phyloP scores from a whole-genome alignment of 2,888 invertebrate genomes.

The Cremastinae sp. region DNA sequence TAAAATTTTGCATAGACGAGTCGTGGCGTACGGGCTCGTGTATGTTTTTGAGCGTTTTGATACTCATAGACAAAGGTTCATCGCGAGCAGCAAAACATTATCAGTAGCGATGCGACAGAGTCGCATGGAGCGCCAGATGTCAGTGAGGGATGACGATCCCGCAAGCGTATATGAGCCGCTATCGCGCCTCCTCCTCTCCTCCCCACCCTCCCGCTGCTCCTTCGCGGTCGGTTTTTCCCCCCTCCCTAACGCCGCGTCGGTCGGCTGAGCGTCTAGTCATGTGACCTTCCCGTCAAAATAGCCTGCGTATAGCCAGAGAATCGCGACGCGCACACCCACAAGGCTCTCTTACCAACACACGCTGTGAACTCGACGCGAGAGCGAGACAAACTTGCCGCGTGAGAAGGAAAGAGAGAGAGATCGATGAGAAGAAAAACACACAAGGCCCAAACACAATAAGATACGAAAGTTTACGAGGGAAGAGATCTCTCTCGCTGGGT shows the following conservation, averaged over 20 bases:
- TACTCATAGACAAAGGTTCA: slow-evolving; percentile 22
- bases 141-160: slow-evolving; percentile 56
- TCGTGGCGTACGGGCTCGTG: slow-evolving; percentile 56
- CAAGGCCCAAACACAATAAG: slow-evolving; percentile 22
- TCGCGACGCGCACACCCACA: slow-evolving; percentile 60
- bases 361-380: slow-evolving; percentile 10
- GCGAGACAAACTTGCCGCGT: neutral
- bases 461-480: neutral
- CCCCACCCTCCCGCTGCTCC: slow-evolving; percentile 5
- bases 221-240: slow-evolving; percentile 17
- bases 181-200: slow-evolving; percentile 9
- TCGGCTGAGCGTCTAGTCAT: slow-evolving; percentile 83
- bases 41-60: slow-evolving; percentile 33
- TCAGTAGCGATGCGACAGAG: slow-evolving; percentile 53
- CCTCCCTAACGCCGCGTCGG: slow-evolving; percentile 64
- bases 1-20: no score
- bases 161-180: slow-evolving; percentile 58
- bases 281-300: slow-evolving; percentile 93
- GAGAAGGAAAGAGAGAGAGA: slow-evolving; percentile 28
- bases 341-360: slow-evolving; percentile 28
- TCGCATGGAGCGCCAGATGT: slow-evolving; percentile 62
- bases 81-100: slow-evolving; percentile 47
- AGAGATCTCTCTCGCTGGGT: slow-evolving; percentile 26
- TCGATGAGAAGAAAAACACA: slow-evolving; percentile 38
- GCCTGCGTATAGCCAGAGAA: slow-evolving; percentile 77